Conservation (phyloP, 2,797 vertebrate species). For the Sarcoramphus papa region DNA sequence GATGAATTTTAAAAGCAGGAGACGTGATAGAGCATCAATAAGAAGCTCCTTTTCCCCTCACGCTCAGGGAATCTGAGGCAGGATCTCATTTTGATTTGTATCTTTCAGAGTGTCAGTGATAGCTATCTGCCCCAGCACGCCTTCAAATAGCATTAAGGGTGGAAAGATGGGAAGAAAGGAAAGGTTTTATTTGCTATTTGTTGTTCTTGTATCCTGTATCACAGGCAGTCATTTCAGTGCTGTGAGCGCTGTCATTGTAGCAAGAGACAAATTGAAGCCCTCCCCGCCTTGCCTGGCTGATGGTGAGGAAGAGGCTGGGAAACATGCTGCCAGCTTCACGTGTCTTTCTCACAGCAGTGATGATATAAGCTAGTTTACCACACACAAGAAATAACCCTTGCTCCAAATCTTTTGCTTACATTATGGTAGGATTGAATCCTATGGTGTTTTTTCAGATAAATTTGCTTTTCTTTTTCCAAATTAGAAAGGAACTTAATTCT, state of each 20-base stretch:
- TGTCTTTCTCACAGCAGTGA: background rate
- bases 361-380: too few species aligned
- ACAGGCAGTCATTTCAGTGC: background rate
- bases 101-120: background rate
- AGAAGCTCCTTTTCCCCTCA: background rate
- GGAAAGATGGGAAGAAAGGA: background rate
- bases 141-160: background rate
- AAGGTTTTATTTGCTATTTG: background rate
- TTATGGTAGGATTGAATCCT: background rate
- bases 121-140: background rate
- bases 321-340: background rate
- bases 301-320: background rate
- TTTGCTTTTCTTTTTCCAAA: background rate
- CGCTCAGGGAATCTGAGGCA: rapidly evolving
- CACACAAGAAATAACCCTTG: background rate
- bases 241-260: background rate
- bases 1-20: background rate
- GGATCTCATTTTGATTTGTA: background rate
- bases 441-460: background rate
- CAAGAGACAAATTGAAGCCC: background rate
- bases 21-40: rapidly evolving
- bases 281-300: background rate
- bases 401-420: background rate
- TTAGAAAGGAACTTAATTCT: background rate
- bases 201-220: background rate